phyloP scores from a whole-genome alignment of 2,797 vertebrate species.

The Toxotes lorentzi region DNA sequence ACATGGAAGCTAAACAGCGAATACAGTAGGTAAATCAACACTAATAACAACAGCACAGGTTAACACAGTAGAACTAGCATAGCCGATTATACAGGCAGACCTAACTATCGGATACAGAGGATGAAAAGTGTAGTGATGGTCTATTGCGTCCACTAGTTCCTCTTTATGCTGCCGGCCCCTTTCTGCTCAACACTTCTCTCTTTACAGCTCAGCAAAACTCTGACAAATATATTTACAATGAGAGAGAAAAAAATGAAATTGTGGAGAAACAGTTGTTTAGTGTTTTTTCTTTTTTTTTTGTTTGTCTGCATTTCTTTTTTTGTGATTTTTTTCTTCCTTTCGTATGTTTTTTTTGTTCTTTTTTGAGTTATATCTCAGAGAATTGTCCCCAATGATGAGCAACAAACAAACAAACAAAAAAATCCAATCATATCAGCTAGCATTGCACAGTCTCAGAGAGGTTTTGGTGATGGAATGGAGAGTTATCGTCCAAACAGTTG shows the following conservation, averaged over 20 bases:
- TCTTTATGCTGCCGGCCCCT: conserved; percentile 88
- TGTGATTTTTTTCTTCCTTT: conserved; percentile 71
- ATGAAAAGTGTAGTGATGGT: conserved; percentile 58
- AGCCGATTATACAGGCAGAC: conserved; percentile 77
- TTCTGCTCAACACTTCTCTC: conserved; percentile 86
- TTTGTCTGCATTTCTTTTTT: conserved; percentile 77
- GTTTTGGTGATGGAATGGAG: conserved; percentile 89
- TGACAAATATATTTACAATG: conserved; percentile 92
- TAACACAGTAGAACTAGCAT: conserved; percentile 79
- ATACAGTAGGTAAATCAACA: conserved; percentile 83
- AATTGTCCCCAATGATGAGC: conserved; percentile 87
- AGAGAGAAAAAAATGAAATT: conserved; percentile 87
- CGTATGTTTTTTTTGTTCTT: conserved; percentile 65
- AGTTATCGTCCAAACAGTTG: conserved; percentile 90
- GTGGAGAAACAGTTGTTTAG: conserved; percentile 88
- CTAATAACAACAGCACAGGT: conserved; percentile 80
- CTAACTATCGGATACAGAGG: conserved; percentile 71
- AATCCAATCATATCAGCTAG: conserved; percentile 89
- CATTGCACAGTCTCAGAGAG: conserved; percentile 91
- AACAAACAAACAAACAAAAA: conserved; percentile 83
- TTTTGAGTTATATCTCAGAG: conserved; percentile 81
- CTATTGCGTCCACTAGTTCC: conserved; percentile 78
- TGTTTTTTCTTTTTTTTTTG: conserved; percentile 75
- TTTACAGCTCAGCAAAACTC: conserved; percentile 87
- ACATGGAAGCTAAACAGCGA: conserved; percentile 77